phyloP scores from a whole-genome alignment of 2,113 vertebrate species.

The Romanogobio albipinnatus region DNA sequence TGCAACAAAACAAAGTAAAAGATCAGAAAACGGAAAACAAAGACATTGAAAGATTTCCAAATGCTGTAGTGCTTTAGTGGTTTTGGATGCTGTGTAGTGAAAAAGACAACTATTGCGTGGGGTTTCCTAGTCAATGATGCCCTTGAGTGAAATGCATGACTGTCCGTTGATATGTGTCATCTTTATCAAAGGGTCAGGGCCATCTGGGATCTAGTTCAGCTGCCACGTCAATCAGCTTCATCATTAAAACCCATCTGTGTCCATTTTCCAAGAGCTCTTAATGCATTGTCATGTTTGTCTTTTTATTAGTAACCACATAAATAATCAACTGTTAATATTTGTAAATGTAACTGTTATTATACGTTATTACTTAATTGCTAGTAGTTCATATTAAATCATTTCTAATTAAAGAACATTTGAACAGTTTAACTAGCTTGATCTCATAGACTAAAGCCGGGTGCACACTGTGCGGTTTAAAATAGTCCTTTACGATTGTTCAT shows the following conservation, averaged over 20 bases:
- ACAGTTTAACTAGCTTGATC: too few species aligned
- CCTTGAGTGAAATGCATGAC: constrained; percentile 25
- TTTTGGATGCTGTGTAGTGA: constrained; percentile 4
- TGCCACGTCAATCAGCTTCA: constrained; percentile 38
- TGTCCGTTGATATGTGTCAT: constrained; percentile 22
- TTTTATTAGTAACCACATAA: background rate
- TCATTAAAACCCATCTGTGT: background rate
- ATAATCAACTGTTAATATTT: background rate
- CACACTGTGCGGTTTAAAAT: too few species aligned
- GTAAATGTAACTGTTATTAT: background rate
- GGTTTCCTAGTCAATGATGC: constrained; percentile 15
- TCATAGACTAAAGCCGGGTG: too few species aligned
- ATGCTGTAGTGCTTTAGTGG: background rate
- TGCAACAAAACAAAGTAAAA: background rate
- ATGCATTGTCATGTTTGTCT: background rate
- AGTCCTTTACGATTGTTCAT: too few species aligned
- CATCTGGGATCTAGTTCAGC: constrained; percentile 42
- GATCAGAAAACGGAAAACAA: constrained; percentile 7
- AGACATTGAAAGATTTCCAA: background rate
- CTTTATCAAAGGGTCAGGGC: constrained; percentile 7
- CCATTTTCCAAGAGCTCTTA: background rate
- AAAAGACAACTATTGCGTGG: constrained; percentile 6
- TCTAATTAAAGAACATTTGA: too few species aligned
- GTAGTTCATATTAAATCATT: background rate
- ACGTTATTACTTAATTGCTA: background rate